A percentile compares a stretch with the other conserved stretches of the same genome.
phyloP scores from a whole-genome alignment of 2,113 vertebrate genomes.

The Mionectes macconnelli region DNA sequence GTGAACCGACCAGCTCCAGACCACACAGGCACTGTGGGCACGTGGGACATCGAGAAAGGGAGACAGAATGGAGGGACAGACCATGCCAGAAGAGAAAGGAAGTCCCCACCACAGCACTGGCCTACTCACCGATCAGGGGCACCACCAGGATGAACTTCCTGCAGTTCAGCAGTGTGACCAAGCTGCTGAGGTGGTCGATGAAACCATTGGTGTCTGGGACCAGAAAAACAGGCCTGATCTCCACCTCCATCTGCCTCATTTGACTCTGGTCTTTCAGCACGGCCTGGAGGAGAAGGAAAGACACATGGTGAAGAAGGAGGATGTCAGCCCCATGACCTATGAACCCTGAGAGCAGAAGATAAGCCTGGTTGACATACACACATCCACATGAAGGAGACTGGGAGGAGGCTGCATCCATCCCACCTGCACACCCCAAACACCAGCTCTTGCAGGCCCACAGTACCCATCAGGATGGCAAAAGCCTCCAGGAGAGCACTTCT shows the following conservation, averaged over 20 bases:
- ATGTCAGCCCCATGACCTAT: background rate
- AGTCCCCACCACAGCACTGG: background rate
- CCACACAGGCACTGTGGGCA: background rate
- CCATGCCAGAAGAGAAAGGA: background rate
- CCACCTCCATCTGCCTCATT: constrained; percentile 90
- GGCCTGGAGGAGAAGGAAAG: constrained; percentile 76
- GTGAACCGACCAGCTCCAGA: background rate
- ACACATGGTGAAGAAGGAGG: background rate
- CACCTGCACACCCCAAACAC: background rate
- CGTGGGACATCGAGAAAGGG: background rate
- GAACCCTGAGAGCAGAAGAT: background rate
- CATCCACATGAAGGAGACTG: background rate
- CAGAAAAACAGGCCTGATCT: constrained; percentile 92
- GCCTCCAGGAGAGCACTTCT: background rate
- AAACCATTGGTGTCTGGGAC: constrained; percentile 97
- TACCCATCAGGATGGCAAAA: background rate
- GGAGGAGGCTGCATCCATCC: background rate
- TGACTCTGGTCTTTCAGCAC: constrained; percentile 88
- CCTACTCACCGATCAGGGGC: constrained; percentile 91
- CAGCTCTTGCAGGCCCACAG: background rate
- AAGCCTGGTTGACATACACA: background rate
- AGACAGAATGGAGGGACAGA: background rate
- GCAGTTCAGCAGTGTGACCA: constrained; percentile 84
- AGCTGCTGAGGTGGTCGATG: constrained; percentile 91
- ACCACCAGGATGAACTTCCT: constrained; percentile 94